Percentiles rank a stretch among this genome's conserved stretches.
Evolutionary conservation across 2,113 vertebrate genomes (phyloP).

Genomic region (Microcebus tavaratra): DNA sequence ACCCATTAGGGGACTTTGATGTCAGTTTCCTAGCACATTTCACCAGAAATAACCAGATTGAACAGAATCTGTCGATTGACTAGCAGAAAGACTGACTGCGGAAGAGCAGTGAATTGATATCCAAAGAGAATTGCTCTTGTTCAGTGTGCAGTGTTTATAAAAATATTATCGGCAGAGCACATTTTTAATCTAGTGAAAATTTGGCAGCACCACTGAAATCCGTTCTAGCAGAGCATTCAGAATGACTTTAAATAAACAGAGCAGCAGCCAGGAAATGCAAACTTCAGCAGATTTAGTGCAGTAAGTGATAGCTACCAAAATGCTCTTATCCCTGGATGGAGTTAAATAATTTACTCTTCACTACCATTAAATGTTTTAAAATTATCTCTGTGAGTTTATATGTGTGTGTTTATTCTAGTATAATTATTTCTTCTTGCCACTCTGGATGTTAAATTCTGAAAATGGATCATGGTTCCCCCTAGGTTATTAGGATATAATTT

Average conservation of each 20-base stretch:
- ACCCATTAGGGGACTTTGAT: constrained; percentile 30
- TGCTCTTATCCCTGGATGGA: constrained; percentile 67
- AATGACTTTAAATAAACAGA: constrained; percentile 82
- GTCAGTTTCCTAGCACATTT: constrained; percentile 40
- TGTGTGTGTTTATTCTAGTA: constrained; percentile 15
- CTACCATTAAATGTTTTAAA: constrained; percentile 74
- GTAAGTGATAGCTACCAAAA: constrained; percentile 77
- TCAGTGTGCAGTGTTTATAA: constrained; percentile 71
- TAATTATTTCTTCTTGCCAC: constrained; percentile 59
- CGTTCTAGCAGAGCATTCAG: constrained; percentile 80
- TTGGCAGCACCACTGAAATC: constrained; percentile 75
- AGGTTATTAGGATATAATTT: constrained; percentile 9
- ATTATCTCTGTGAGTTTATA: constrained; percentile 38
- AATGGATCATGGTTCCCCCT: constrained; percentile 9
- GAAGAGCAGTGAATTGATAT: constrained; percentile 63
- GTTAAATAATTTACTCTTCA: constrained; percentile 79
- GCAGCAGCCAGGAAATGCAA: constrained; percentile 73
- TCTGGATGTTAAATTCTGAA: constrained; percentile 38
- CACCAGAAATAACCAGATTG: constrained; percentile 36
- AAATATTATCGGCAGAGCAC: constrained; percentile 76
- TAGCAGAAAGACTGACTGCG: not conserved
- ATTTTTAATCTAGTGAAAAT: constrained; percentile 81
- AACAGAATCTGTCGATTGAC: constrained; percentile 60
- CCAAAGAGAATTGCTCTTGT: constrained; percentile 71
- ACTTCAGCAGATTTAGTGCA: constrained; percentile 73